A percentile compares a stretch with the other conserved stretches of the same genome.
These are phyloP conservation scores for Poeciliopsis paucimaculata DNA, from an alignment of 2,797 vertebrate genomes.

Conservation along the genomic window DNA sequence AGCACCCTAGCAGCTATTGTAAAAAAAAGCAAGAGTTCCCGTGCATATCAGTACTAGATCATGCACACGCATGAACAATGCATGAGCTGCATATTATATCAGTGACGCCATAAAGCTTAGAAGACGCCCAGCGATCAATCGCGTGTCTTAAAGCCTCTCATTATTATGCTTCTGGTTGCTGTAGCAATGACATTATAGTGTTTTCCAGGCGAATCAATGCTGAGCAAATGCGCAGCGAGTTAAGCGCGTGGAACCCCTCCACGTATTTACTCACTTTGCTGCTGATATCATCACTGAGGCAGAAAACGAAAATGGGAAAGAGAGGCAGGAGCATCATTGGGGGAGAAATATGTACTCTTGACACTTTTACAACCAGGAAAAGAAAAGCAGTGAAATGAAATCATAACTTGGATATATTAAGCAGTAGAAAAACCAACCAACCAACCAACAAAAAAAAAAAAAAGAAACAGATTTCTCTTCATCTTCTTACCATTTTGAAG, in stretches of 20 bases:
- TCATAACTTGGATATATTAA: neutral
- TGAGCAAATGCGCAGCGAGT: constrained; percentile 39
- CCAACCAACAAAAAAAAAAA: neutral
- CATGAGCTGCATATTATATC: constrained; percentile 28
- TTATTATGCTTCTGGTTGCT: constrained; percentile 54
- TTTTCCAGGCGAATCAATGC: constrained; percentile 43
- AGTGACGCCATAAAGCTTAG: constrained; percentile 35
- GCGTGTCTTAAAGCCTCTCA: constrained; percentile 51
- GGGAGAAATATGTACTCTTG: constrained; percentile 15
- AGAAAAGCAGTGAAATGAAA: constrained; percentile 2
- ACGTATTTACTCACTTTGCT: constrained; percentile 75
- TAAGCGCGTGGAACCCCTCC: constrained; percentile 33
- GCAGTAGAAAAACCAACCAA: neutral
- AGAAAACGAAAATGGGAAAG: constrained; percentile 30
- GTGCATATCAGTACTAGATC: neutral
- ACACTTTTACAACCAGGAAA: constrained; percentile 10
- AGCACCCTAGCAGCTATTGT: neutral
- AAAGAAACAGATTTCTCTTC: neutral
- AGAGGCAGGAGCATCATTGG: constrained; percentile 41
- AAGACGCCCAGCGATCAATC: constrained; percentile 29
- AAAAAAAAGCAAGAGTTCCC: too few relatives aligned
- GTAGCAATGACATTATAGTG: constrained; percentile 58
- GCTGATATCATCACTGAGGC: constrained; percentile 76
- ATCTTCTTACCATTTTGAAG: constrained; percentile 94
- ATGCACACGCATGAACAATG: neutral